These are phyloP conservation scores for Maccullochella peelii DNA, from an alignment of 2,113 vertebrate species.

Conservation along the genomic window DNA sequence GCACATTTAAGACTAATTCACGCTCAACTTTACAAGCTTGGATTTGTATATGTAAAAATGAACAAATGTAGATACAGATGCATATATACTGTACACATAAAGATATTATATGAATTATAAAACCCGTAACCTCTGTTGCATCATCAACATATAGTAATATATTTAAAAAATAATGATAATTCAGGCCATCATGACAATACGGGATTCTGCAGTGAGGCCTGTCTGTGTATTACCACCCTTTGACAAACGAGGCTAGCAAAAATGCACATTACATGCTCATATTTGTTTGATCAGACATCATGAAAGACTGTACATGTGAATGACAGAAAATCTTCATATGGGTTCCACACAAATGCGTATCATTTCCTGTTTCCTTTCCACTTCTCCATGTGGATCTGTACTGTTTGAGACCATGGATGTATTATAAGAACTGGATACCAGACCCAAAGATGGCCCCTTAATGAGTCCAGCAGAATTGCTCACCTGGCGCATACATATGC, in stretches of 20 bases:
- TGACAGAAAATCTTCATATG: background rate
- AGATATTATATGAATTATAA: constrained; percentile 69
- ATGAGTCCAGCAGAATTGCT: no score
- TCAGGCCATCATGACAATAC: constrained; percentile 13
- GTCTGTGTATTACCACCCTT: background rate
- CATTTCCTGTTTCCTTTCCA: background rate
- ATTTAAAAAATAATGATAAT: constrained; percentile 47
- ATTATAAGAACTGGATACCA: no score
- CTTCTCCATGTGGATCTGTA: background rate
- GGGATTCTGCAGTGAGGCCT: background rate
- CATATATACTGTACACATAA: constrained; percentile 76
- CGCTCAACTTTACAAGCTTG: constrained; percentile 53
- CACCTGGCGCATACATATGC: no score
- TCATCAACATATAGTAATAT: constrained; percentile 53
- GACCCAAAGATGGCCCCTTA: no score
- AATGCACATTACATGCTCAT: constrained; percentile 6
- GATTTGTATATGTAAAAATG: constrained; percentile 76
- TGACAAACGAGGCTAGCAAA: background rate
- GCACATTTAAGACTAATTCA: constrained; percentile 50
- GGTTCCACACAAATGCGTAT: background rate
- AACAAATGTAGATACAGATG: constrained; percentile 81
- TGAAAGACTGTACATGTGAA: background rate
- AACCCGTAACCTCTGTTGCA: constrained; percentile 46
- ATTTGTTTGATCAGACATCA: constrained; percentile 3
- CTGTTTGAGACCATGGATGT: background rate